Base-by-base conservation (phyloP, 1,140 invertebrate genomes). In the Aphelinus atriplicis region DNA sequence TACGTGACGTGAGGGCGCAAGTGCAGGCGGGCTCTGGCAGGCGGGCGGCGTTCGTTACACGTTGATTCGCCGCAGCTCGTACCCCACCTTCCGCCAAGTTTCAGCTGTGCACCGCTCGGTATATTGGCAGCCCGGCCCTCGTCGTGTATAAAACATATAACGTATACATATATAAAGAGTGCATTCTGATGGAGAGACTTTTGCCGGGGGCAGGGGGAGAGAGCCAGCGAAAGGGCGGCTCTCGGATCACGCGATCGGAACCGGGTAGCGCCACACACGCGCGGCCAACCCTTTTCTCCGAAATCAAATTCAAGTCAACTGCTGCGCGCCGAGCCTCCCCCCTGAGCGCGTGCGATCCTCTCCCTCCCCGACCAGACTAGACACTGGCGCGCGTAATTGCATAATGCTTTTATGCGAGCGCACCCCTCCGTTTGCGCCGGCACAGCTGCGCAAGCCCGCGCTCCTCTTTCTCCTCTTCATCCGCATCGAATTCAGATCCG, bases 241-340 rank as follows among this genome's bases (percentile, higher is more conserved):
- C 26, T 26, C 75, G 76, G 75, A 83, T 85, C 85, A 86, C 84
- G 84, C 84, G 84, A 86, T 86, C 83, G 81, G 78, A 76, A 55
- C 43, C 57, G 64, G 67, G 57, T 73, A 66, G 73, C 79, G 74
- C 64, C 81, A 84, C 64, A 10, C 10, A 26, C 26, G 58, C 4
- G 61, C 45, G 42, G 45, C 26, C 85, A 84, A 86, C 84, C 84
- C 84, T 84, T 85, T 86, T 86, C 84, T 81, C 78, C 80, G 83
- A 82, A 85, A 84, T 86, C 85, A 83, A 84, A 87, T 87, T 86
- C 83, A 80, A 82, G 74, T 79, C 78, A 77, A 69, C 61, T 62
- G 26, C 26, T 57, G 61, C 60, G 56, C 45, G 67, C 51, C 51
- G 4, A 53, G 9, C 51, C 51, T 53, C 9, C 9, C 9, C 26